These are phyloP conservation scores for Ips typographus DNA, from an alignment of 1,140 invertebrate species.

Conservation along the genomic window DNA sequence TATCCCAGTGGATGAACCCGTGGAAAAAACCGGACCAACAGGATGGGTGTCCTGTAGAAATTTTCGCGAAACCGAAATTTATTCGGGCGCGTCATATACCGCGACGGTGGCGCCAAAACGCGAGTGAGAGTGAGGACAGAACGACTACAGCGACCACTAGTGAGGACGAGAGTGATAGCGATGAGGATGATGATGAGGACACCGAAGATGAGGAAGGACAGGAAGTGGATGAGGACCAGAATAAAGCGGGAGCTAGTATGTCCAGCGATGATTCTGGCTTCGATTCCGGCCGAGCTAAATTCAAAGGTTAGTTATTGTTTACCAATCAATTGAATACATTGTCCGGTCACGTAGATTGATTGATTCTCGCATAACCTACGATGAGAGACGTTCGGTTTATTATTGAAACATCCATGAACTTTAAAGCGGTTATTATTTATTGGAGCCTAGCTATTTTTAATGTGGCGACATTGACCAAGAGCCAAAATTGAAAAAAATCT, in stretches of 20 bases:
- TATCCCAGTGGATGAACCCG: slow-evolving; percentile 49
- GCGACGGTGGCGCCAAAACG: slow-evolving; percentile 26
- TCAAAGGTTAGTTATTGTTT: slow-evolving; percentile 44
- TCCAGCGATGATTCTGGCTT: slow-evolving; percentile 64
- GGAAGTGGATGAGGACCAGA: slow-evolving; percentile 41
- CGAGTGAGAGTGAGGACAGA: slow-evolving; percentile 28
- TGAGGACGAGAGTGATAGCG: slow-evolving; percentile 29
- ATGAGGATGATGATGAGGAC: slow-evolving; percentile 38
- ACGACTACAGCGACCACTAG: slow-evolving; percentile 14
- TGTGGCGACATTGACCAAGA: slow-evolving; percentile 11
- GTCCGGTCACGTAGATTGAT: background rate
- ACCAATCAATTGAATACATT: slow-evolving; percentile 1
- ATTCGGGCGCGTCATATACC: slow-evolving; percentile 48
- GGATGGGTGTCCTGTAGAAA: slow-evolving; percentile 47
- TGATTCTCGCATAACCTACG: too few species aligned
- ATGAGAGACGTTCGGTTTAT: background rate
- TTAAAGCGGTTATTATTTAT: slow-evolving; percentile 15
- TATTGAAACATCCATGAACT: slow-evolving; percentile 13
- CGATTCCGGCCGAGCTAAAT: slow-evolving; percentile 55
- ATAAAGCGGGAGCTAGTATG: slow-evolving; percentile 57
- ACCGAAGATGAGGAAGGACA: slow-evolving; percentile 36
- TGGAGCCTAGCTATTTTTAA: slow-evolving; percentile 10
- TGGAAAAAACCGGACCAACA: slow-evolving; percentile 49
- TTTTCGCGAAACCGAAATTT: slow-evolving; percentile 48
- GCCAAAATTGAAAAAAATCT: slow-evolving; percentile 19